Evolutionary conservation across 1,140 invertebrate genomes (phyloP).

Genomic region (Arion vulgaris): DNA sequence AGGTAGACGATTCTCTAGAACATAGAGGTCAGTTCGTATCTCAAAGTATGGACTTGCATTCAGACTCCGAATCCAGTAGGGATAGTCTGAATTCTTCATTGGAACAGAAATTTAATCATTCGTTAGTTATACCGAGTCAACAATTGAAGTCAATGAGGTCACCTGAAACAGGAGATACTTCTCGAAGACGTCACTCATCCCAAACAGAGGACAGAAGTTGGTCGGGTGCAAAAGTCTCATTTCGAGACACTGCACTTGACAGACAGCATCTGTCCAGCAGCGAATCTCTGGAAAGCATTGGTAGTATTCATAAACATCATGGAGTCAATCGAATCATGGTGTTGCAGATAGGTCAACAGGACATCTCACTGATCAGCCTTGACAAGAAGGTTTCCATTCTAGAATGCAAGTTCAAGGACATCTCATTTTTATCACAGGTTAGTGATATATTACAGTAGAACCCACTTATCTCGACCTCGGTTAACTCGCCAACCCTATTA

Average conservation of each 20-base stretch:
- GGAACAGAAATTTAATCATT: background rate
- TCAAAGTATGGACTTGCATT: background rate
- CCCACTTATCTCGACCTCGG: no score
- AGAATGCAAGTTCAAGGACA: conserved; percentile 88
- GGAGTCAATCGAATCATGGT: conserved; percentile 79
- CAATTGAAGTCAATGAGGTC: no score
- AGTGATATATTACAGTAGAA: no score
- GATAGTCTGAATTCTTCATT: background rate
- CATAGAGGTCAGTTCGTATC: background rate
- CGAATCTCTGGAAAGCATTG: conserved; percentile 1
- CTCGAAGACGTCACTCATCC: conserved; percentile 21
- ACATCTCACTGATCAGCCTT: conserved; percentile 91
- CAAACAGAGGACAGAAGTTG: background rate
- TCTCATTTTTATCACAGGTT: conserved; percentile 89
- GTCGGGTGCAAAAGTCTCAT: background rate
- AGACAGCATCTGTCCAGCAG: conserved; percentile 5
- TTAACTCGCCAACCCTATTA: no score
- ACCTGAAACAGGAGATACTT: background rate
- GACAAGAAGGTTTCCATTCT: conserved; percentile 91
- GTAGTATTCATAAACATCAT: background rate
- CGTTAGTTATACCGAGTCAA: background rate
- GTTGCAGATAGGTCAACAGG: conserved; percentile 86
- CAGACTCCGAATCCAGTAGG: conserved; percentile 5
- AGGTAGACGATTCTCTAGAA: background rate
- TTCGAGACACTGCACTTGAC: background rate